Conservation (phyloP, 2,797 vertebrate genomes). For the Tragelaphus oryx region DNA sequence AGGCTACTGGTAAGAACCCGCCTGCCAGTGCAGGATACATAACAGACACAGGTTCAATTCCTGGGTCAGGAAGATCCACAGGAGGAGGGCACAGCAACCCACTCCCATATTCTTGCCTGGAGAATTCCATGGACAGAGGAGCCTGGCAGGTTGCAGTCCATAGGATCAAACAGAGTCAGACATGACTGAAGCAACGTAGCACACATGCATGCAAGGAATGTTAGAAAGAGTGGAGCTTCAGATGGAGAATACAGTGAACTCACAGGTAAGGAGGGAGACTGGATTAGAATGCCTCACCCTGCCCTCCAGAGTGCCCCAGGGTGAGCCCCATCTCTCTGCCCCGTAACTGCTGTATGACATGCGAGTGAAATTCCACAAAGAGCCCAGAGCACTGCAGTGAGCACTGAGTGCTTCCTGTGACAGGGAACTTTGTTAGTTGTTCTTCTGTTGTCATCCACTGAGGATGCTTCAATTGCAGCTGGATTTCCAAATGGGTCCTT, state of each 20-base stretch:
- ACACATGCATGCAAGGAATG: background rate
- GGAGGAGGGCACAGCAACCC: too few relatives aligned
- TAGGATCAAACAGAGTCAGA: too few relatives aligned
- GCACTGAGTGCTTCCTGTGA: background rate
- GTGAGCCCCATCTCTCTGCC: background rate
- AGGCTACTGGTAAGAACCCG: too few relatives aligned
- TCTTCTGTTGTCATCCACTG: background rate
- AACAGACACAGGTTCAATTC: too few relatives aligned
- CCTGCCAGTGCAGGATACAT: too few relatives aligned
- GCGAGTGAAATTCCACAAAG: background rate
- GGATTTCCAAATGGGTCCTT: background rate
- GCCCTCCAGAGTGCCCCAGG: background rate
- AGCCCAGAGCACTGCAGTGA: background rate
- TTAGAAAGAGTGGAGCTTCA: background rate
- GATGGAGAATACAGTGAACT: background rate
- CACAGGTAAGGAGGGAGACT: background rate
- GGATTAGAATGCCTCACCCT: background rate
- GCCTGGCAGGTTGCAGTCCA: too few relatives aligned
- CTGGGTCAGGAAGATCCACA: too few relatives aligned
- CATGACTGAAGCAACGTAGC: background rate
- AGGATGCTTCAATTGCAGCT: background rate
- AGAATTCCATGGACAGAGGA: too few relatives aligned
- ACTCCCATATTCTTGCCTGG: too few relatives aligned
- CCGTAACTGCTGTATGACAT: fast-evolving
- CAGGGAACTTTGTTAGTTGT: background rate